A percentile compares a stretch with the other conserved stretches of the same genome.
These are phyloP conservation scores for Agrilus mali DNA, from an alignment of 2,888 invertebrate genomes.

Conservation along the genomic window DNA sequence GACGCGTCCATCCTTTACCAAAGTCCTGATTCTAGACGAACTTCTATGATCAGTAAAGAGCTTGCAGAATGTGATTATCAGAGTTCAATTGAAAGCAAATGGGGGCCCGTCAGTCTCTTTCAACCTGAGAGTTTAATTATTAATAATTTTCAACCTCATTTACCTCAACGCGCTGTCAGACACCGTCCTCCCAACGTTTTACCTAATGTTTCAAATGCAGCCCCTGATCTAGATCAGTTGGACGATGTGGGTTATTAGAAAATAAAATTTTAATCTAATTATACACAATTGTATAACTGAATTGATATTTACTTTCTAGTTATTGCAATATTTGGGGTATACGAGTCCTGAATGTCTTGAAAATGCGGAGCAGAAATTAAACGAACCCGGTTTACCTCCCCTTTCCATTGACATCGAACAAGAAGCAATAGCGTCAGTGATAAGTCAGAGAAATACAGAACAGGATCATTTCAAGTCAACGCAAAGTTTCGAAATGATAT, in stretches of 20 bases:
- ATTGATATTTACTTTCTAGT: conserved; percentile 35
- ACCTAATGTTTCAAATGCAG: conserved; percentile 69
- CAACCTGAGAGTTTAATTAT: conserved; percentile 30
- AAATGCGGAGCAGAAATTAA: conserved; percentile 53
- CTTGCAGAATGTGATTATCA: conserved; percentile 1
- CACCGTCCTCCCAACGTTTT: conserved; percentile 63
- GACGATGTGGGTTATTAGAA: conserved; percentile 60
- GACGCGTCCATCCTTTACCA: conserved; percentile 85
- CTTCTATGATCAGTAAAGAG: neutral
- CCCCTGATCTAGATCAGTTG: conserved; percentile 81
- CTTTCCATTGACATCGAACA: conserved; percentile 67
- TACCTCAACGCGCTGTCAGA: conserved; percentile 55
- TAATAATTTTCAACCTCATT: conserved; percentile 18
- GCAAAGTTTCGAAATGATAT: conserved; percentile 25
- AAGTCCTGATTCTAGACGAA: conserved; percentile 40
- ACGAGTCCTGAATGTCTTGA: conserved; percentile 82
- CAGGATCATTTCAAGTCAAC: conserved; percentile 44
- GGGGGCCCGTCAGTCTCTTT: conserved; percentile 18
- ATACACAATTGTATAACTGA: no score
- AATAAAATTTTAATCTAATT: neutral
- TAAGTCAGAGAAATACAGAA: conserved; percentile 76
- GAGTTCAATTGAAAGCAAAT: conserved; percentile 11
- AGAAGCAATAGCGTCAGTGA: conserved; percentile 72
- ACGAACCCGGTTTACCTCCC: conserved; percentile 65
- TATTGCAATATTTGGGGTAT: conserved; percentile 80